Evolutionary conservation across 2,797 vertebrate species (phyloP), one percentile per base, ranked within the genome.

Genomic region (Chrysocyon brachyurus): DNA sequence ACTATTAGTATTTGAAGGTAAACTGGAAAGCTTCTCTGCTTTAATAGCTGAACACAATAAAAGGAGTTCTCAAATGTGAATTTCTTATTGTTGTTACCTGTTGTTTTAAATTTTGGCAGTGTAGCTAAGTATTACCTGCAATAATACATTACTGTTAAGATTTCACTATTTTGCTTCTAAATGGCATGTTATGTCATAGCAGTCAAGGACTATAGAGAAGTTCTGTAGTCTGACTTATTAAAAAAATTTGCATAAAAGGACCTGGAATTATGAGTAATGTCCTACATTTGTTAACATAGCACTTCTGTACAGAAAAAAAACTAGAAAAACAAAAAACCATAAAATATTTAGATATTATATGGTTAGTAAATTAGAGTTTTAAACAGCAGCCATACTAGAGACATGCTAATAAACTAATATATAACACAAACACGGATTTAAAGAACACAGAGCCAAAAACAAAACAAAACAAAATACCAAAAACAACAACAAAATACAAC

Each of bases 341-440:
- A 68, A 79, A 56, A 40, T 87, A 68, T 64, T 82, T 81, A 66
- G 46, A 52, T 72, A 22, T 9, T 52, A 12, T 2, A 75, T 12
- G 4, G 33, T 40, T 89, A 22, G 16, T 17, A 87, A 91, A 90
- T 81, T 70, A 52, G 54, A 59, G 6, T 72, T 88, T 97, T 96
- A 63, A 75, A 68, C 2, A 64, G 59, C 9, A 96, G 5, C 64
- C 86, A 56, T 19, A 54, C 0, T 3, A 72, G 16, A 83, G 26
- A 10, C 6, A 11, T 17, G 16, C 59, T 92, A 66, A 70, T 52
- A 86, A 75, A 0, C 31, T n/a, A 78, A 26, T 85, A 17, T 70
- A 36, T 82, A 40, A n/a, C 78, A 36, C 21, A 90, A 46, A 56
- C 11, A 79, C 70, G 7, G 63, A n/a, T 68, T 63, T 87, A 17